A percentile compares a stretch with the other conserved stretches of the same genome.
Conservation (phyloP, 2,888 invertebrate genomes). For the Scaeva pyrastri region DNA sequence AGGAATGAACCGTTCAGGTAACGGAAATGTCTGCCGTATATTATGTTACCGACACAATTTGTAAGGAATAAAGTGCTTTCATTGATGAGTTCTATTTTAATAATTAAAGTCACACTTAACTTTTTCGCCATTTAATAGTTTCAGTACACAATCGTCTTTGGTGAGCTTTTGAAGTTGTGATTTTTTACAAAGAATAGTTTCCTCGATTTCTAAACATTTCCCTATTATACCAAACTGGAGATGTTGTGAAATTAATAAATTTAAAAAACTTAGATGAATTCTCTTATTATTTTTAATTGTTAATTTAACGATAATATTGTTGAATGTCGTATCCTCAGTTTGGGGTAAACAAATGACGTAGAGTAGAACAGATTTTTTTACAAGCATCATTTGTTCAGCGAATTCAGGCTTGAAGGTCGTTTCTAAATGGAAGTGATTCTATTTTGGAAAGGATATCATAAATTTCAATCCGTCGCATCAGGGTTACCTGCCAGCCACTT, state of each 20-base stretch:
- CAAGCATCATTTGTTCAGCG: too few relatives aligned
- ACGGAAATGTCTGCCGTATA: slow-evolving; percentile 34
- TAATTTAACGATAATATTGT: too few relatives aligned
- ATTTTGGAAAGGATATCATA: too few relatives aligned
- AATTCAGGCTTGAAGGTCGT: too few relatives aligned
- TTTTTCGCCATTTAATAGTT: slow-evolving; percentile 51
- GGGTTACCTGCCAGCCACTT: too few relatives aligned
- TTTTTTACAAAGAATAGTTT: too few relatives aligned
- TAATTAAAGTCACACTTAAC: slow-evolving; percentile 55
- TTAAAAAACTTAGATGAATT: neutral
- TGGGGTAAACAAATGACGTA: too few relatives aligned
- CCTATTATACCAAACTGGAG: neutral
- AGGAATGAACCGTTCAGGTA: slow-evolving; percentile 49
- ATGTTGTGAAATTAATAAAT: slow-evolving; percentile 1
- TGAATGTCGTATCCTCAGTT: too few relatives aligned
- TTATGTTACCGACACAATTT: slow-evolving; percentile 48
- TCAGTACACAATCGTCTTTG: slow-evolving; percentile 39
- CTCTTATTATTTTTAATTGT: neutral
- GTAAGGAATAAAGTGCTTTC: slow-evolving; percentile 57
- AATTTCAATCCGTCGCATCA: too few relatives aligned
- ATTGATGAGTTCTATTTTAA: slow-evolving; percentile 61
- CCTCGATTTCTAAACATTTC: neutral
- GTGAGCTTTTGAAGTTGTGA: too few relatives aligned
- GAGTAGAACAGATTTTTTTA: too few relatives aligned
- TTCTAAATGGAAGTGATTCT: too few relatives aligned